These are phyloP conservation scores for Prorops nasuta DNA, from an alignment of 1,140 invertebrate genomes.

Conservation along the genomic window DNA sequence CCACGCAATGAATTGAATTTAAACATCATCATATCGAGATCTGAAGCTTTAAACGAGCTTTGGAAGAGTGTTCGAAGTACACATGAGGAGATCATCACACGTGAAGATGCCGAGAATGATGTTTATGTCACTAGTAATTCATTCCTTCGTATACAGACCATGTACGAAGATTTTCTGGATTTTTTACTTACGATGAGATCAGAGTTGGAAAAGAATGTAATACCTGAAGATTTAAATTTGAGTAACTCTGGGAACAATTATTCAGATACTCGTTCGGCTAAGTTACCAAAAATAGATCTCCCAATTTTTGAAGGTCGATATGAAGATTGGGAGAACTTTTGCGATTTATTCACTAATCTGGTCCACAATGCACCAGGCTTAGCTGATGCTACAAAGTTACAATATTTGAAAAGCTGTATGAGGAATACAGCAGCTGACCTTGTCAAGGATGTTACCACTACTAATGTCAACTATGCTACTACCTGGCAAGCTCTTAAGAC, in stretches of 20 bases:
- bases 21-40: background rate
- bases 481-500: slow-evolving; percentile 4
- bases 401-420: slow-evolving; percentile 24
- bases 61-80: background rate
- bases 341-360: slow-evolving; percentile 27
- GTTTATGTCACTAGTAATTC: background rate
- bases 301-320: slow-evolving; percentile 30
- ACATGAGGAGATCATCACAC: background rate
- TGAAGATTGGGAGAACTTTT: slow-evolving; percentile 33
- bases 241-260: background rate
- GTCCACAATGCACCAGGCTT: slow-evolving; percentile 26
- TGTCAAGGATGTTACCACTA: background rate
- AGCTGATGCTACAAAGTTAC: slow-evolving; percentile 25
- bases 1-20: background rate
- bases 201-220: background rate
- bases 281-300: slow-evolving; percentile 9
- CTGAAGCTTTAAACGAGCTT: background rate
- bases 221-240: background rate
- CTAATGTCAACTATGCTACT: background rate
- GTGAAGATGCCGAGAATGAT: background rate
- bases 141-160: background rate
- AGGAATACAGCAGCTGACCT: slow-evolving; percentile 16
- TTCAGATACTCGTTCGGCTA: background rate
- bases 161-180: background rate
- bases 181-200: background rate